phyloP scores from a whole-genome alignment of 2,113 vertebrate species.

The Channa argus region DNA sequence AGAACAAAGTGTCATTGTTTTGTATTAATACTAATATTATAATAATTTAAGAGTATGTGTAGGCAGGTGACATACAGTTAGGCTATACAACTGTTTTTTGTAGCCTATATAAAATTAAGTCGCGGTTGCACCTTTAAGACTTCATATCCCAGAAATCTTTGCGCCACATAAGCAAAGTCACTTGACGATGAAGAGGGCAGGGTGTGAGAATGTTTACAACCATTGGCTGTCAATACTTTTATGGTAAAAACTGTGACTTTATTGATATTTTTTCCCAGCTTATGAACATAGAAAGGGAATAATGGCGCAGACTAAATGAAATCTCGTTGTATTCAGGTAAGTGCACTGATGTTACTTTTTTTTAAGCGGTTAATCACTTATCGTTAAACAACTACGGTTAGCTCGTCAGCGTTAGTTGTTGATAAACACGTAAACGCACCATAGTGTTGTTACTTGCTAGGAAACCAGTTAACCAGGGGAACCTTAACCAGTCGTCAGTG shows the following conservation, averaged over 20 bases:
- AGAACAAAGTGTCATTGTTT: too few relatives aligned
- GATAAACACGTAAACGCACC: constrained; percentile 33
- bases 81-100: too few relatives aligned
- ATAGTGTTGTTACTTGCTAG: not conserved
- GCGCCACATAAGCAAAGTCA: constrained; percentile 60
- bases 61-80: too few relatives aligned
- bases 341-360: not conserved
- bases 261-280: constrained; percentile 6
- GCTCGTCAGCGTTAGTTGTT: constrained; percentile 34
- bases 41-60: too few relatives aligned
- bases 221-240: constrained; percentile 29
- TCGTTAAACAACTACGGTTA: constrained; percentile 43
- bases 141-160: constrained; percentile 63
- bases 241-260: constrained; percentile 25
- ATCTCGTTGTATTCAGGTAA: constrained; percentile 50
- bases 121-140: too few relatives aligned
- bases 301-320: constrained; percentile 34
- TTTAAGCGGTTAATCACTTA: not conserved
- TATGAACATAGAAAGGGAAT: not conserved
- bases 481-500: not conserved
- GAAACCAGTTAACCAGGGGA: not conserved
- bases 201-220: constrained; percentile 78
- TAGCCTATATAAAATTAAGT: too few relatives aligned
- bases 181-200: constrained; percentile 58
- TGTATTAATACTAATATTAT: too few relatives aligned